Conservation (phyloP, 2,888 invertebrate genomes). For the Synanthedon vespiformis region DNA sequence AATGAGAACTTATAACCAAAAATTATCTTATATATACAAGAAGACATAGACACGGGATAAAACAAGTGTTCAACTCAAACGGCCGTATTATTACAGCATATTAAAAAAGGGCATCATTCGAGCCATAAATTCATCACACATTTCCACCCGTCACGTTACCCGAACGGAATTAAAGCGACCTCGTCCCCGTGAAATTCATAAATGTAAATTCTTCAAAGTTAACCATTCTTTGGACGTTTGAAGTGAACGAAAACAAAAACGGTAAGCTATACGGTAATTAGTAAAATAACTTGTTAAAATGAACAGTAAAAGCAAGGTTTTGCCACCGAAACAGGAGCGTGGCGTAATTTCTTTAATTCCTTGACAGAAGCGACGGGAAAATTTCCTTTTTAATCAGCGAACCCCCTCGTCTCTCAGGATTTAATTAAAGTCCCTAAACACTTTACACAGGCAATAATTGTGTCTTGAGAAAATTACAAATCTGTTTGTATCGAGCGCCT, state of each 20-base stretch:
- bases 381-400: conserved; percentile 40
- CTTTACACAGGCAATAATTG: conserved; percentile 53
- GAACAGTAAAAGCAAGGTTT: conserved; percentile 8
- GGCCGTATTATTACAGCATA: no score
- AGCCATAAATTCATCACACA: conserved; percentile 5
- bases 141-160: not conserved
- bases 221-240: not conserved
- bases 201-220: conserved; percentile 14
- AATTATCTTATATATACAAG: no score
- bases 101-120: not conserved
- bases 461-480: conserved; percentile 30
- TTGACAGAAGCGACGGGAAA: conserved; percentile 14
- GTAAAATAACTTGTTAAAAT: conserved; percentile 7
- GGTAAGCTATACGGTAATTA: not conserved
- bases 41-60: no score
- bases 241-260: not conserved
- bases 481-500: conserved; percentile 31
- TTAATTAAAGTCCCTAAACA: conserved; percentile 53
- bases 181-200: conserved; percentile 19
- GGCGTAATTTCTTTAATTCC: conserved; percentile 33
- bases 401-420: conserved; percentile 30
- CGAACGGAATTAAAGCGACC: conserved; percentile 8
- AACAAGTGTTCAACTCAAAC: no score
- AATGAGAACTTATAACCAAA: no score
- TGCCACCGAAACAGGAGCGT: conserved; percentile 17